Base-by-base conservation (phyloP, 2,797 vertebrate species). In the Prionace glauca region DNA sequence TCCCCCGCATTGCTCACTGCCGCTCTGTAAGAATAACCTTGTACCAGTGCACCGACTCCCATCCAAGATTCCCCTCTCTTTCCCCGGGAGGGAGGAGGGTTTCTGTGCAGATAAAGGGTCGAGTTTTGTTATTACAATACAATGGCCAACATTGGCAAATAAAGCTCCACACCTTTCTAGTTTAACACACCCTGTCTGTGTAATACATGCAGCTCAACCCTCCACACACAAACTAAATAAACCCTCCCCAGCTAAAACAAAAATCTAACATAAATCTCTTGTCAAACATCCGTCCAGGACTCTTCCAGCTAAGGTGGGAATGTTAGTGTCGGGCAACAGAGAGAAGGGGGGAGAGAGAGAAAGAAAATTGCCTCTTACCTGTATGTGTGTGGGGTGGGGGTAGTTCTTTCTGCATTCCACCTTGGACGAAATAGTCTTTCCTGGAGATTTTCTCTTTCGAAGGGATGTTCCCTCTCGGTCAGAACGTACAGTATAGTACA, bases 21-120 rank as follows among this genome's bases (percentile, higher is more conserved):
- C 29, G 29, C 56, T 92, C 65, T 92, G 41, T 92, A 92, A 65
- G 41, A 69, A 92, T 92, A 92, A 41, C 90, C 90, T 92, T 67
- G 79, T 18, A n/a, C 74, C 29, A 14, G 72, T 74, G 10, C 14
- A 81, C 90, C 16, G 62, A 69, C 20, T 77, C 11, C 32, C n/a
- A 65, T 12, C 11, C 50, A 62, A 71, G 56, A 0, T 10, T 56
- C 5, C 50, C 9, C 10, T 26, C 45, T 50, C 45, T 50, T 50
- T 50, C 45, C 45, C 45, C 45, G 29, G 72, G 62, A 65, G 62
- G 62, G 62, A 11, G 62, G 62, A 16, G 22, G 18, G 69, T 3
- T 24, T 72, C 88, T 92, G 22, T 92, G 90, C 16, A 91, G 36
- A 41, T 41, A 81, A 81, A 56, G 50, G 12, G 36, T 41, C 1